Evolutionary conservation across 1,140 invertebrate genomes (phyloP).

Genomic region (Drusus annulatus): DNA sequence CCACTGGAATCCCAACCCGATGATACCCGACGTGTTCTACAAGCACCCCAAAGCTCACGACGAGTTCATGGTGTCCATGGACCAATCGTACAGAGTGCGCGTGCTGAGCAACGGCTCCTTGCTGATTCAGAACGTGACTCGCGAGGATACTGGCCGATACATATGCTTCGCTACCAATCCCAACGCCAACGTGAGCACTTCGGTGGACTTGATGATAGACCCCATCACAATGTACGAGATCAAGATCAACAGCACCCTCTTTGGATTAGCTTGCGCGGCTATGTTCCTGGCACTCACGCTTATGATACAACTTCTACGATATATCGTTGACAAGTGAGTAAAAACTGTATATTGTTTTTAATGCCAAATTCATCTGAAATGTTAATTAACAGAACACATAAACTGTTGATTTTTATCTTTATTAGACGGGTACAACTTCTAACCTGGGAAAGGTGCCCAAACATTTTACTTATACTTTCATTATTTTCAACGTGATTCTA

Average conservation of each 20-base stretch:
- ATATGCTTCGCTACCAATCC: conserved; percentile 89
- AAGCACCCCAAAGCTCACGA: conserved; percentile 77
- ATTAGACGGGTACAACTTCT: no score
- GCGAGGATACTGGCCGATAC: conserved; percentile 90
- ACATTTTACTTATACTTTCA: not conserved
- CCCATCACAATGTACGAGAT: conserved; percentile 86
- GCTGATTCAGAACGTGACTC: conserved; percentile 72
- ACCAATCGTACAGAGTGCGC: conserved; percentile 70
- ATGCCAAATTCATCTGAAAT: no score
- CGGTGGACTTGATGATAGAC: conserved; percentile 84
- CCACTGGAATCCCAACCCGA: conserved; percentile 82
- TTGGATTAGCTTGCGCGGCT: conserved; percentile 84
- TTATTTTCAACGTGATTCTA: not conserved
- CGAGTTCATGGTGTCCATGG: conserved; percentile 67
- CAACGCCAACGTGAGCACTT: conserved; percentile 81
- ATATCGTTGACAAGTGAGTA: conserved; percentile 80
- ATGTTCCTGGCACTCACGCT: conserved; percentile 86
- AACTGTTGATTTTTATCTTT: no score
- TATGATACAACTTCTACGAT: conserved; percentile 81
- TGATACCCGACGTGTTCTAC: conserved; percentile 75
- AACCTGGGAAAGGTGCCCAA: not conserved
- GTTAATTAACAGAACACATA: no score
- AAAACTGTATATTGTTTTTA: not conserved
- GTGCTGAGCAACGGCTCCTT: conserved; percentile 72
- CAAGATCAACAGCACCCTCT: conserved; percentile 86